These are phyloP conservation scores for Bucco capensis DNA, from an alignment of 2,113 vertebrate species.

Conservation along the genomic window DNA sequence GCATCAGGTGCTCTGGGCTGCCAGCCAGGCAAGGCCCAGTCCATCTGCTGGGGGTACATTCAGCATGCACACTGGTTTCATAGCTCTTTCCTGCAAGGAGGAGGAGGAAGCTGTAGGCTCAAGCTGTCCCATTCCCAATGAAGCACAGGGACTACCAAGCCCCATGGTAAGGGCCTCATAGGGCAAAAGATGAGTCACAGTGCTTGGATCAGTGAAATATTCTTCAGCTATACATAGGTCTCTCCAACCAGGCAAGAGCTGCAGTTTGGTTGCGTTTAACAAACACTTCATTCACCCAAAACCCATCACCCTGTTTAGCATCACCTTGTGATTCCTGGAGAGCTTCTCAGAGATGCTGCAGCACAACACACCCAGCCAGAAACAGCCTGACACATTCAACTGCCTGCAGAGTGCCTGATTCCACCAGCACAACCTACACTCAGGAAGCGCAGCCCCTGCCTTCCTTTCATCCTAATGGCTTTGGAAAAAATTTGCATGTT, in stretches of 20 bases:
- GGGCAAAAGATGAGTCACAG: background rate
- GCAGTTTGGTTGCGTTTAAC: background rate
- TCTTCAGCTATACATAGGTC: background rate
- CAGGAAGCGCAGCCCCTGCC: background rate
- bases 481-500: slow-evolving; percentile 31
- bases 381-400: background rate
- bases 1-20: background rate
- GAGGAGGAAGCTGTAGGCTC: background rate
- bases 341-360: background rate
- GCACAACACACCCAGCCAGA: background rate
- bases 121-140: background rate
- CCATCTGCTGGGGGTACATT: background rate
- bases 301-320: background rate
- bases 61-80: background rate
- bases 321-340: background rate
- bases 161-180: accelerated
- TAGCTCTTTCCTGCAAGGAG: background rate
- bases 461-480: background rate
- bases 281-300: background rate
- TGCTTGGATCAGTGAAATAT: background rate
- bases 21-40: background rate
- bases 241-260: background rate
- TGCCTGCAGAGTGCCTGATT: background rate
- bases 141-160: background rate
- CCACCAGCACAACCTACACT: background rate